Evolutionary conservation across 1,140 invertebrate genomes (phyloP), one percentile per base, ranked within the genome.

Genomic region (Lineus longissimus): DNA sequence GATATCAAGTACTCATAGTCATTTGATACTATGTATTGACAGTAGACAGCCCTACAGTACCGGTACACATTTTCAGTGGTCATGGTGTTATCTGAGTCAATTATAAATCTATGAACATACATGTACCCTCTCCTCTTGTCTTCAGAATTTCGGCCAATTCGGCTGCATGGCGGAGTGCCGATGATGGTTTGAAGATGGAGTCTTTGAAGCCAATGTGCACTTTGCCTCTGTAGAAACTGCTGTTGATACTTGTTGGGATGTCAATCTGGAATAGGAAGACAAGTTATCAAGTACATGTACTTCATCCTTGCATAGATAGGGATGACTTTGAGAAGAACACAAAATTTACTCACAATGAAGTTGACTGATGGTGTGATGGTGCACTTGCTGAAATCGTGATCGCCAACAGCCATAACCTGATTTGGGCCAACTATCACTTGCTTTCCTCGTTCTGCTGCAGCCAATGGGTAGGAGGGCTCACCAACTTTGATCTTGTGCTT

Each of bases 181-280:
- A 36, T 36, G 29, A 57, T 19, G 61, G 43, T 56, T 68, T 22
- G 36, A 68, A 70, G 31, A 68, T 31, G 9, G 17, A 54, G 27
- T 70, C 68, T 55, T 67, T 70, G 0, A 65, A 1, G n/a, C 55
- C 59, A 0, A 68, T 15, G 0, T 19, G 22, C 9, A 67, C 64
- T 17, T 65, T 45, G 9, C 70, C 67, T 23, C 55, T 31, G 43
- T 69, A 64, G 41, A 70, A 70, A 31, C 47, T 58, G n/a, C 65
- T 55, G 6, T 19, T 2, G 7, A 30, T 30, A 43, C 54, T 41
- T 19, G 63, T 55, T 54, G 68, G 68, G n/a, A 70, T 40, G 61
- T 63, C 54, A 23, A 59, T 43, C 30, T 66, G 33, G 33, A 36
- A 36, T 36, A 36, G 15, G 33, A 7, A n/a, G n/a, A n/a, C n/a